Percentiles rank a stretch among this genome's conserved stretches.
Evolutionary conservation across 2,113 vertebrate genomes (phyloP).

Genomic region (Sciurus niger): DNA sequence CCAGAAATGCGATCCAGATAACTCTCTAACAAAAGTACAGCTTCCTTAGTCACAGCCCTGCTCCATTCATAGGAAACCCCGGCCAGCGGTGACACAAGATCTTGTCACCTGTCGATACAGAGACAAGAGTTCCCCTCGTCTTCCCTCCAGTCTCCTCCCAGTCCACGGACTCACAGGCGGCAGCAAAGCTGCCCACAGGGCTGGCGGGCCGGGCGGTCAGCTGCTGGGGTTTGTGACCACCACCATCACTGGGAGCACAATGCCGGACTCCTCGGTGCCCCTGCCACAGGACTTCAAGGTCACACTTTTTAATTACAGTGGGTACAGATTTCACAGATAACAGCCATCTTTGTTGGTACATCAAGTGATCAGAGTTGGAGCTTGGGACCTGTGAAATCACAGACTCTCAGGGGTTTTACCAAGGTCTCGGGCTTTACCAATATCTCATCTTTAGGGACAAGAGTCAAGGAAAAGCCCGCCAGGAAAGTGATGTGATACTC

Average conservation of each 20-base stretch:
- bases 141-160: constrained; percentile 60
- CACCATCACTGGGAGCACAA: neutral
- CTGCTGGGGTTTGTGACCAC: neutral
- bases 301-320: constrained; percentile 62
- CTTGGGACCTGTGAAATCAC: neutral
- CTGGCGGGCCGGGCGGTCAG: constrained; percentile 67
- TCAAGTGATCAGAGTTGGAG: neutral
- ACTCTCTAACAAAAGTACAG: constrained; percentile 50
- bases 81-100: constrained; percentile 51
- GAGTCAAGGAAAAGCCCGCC: neutral
- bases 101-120: constrained; percentile 25
- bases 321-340: constrained; percentile 54
- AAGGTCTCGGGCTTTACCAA: neutral
- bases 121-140: neutral
- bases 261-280: constrained; percentile 30
- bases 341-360: constrained; percentile 45
- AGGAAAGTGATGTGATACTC: neutral
- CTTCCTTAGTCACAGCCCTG: neutral
- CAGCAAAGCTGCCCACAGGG: constrained; percentile 55
- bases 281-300: constrained; percentile 51
- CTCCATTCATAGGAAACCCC: constrained; percentile 59
- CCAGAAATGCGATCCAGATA: constrained; percentile 61
- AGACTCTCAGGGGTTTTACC: neutral
- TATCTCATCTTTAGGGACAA: neutral
- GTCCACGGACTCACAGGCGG: neutral